Evolutionary conservation across 64 coral and sea anemone genomes (phyloP).

Genomic region (Montipora capricornis): DNA sequence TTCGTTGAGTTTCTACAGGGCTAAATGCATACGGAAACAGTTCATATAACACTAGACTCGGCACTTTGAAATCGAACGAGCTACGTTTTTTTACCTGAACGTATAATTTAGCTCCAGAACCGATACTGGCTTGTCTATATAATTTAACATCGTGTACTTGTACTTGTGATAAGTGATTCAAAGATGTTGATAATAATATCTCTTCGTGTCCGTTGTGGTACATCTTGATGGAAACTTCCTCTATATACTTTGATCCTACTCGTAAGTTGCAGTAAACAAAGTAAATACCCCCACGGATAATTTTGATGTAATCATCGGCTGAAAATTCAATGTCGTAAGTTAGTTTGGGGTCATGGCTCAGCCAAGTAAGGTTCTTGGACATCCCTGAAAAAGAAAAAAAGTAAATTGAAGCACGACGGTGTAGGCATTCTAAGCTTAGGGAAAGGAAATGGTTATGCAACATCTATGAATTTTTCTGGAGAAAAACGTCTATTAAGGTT

Average conservation of each 20-base stretch:
- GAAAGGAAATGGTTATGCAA: no score
- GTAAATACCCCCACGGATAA: not conserved
- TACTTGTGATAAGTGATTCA: no score
- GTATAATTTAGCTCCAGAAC: not conserved
- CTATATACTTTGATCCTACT: not conserved
- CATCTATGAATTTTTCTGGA: no score
- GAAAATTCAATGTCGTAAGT: not conserved
- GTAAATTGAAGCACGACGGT: not conserved
- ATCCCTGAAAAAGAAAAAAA: not conserved
- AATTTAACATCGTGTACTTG: not conserved
- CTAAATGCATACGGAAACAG: not conserved
- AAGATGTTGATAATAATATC: not conserved
- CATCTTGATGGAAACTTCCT: not conserved
- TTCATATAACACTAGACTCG: no score
- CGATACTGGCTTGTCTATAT: not conserved
- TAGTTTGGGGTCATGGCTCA: not conserved
- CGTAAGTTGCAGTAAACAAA: slow-evolving; percentile 5
- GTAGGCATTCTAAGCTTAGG: not conserved
- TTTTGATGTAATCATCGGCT: not conserved
- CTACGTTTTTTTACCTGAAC: not conserved
- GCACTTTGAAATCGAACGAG: not conserved
- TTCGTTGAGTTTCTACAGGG: not conserved
- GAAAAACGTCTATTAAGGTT: no score
- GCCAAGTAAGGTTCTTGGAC: not conserved
- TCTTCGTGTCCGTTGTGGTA: not conserved